Conservation (phyloP, 2,888 invertebrate species). For the Drosophila nr. perissopoda region DNA sequence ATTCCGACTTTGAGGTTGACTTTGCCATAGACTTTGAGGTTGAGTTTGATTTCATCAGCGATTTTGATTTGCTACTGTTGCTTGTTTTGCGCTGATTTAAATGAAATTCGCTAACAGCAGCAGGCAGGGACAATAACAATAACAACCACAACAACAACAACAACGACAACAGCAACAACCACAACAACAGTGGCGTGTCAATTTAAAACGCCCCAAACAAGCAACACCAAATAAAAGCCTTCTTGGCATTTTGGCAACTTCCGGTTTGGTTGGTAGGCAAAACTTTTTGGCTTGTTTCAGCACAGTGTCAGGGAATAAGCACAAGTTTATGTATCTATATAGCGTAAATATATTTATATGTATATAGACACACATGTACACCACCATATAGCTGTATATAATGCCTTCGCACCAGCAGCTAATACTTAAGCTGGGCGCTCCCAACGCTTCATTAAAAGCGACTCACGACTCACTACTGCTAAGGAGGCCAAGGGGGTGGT, state of each 20-base stretch:
- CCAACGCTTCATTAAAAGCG: slow-evolving; percentile 73
- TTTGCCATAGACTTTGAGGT: slow-evolving; percentile 19
- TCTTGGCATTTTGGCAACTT: slow-evolving; percentile 57
- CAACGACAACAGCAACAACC: not conserved
- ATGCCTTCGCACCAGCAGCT: slow-evolving; percentile 26
- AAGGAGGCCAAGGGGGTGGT: not conserved
- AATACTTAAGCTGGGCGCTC: slow-evolving; percentile 64
- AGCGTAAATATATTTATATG: not conserved
- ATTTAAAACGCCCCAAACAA: slow-evolving; percentile 18
- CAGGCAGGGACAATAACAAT: slow-evolving; percentile 7
- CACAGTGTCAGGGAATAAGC: slow-evolving; percentile 12
- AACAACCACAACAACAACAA: slow-evolving; percentile 5
- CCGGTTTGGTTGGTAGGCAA: slow-evolving; percentile 53
- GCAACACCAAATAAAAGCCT: slow-evolving; percentile 46
- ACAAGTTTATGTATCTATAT: slow-evolving; percentile 26
- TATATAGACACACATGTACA: slow-evolving; percentile 1
- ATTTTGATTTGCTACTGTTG: slow-evolving; percentile 49
- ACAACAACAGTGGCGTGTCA: slow-evolving; percentile 19
- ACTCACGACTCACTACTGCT: slow-evolving; percentile 35
- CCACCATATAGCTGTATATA: slow-evolving; percentile 5
- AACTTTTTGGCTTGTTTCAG: slow-evolving; percentile 42
- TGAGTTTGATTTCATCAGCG: slow-evolving; percentile 49
- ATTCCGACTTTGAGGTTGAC: slow-evolving; percentile 14
- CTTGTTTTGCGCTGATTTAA: slow-evolving; percentile 47
- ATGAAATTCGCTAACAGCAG: slow-evolving; percentile 48